Percentiles rank a stretch among this genome's conserved stretches.
phyloP scores from a whole-genome alignment of 2,113 vertebrate species.

The Oceanodroma tethys region DNA sequence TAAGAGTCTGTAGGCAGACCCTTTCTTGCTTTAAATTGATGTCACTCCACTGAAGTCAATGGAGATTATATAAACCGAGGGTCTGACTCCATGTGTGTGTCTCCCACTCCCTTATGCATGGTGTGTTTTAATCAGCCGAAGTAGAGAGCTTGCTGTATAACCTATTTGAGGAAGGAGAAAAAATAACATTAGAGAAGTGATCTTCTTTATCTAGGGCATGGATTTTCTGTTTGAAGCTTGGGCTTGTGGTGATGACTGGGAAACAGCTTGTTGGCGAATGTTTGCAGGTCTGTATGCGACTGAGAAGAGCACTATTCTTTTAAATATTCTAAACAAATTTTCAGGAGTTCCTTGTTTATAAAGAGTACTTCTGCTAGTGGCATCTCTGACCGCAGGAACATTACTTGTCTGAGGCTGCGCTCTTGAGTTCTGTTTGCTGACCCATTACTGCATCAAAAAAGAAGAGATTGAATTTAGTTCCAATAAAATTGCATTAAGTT shows the following conservation, averaged over 20 bases:
- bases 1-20: background rate
- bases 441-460: slow-evolving; percentile 52
- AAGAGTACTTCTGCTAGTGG: background rate
- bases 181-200: slow-evolving; percentile 14
- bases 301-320: background rate
- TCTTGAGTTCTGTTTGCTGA: slow-evolving; percentile 39
- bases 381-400: background rate
- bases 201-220: slow-evolving; percentile 29
- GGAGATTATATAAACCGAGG: background rate
- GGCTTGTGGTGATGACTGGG: background rate
- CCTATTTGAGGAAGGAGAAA: background rate
- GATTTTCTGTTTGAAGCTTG: slow-evolving; percentile 10
- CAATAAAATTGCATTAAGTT: slow-evolving; percentile 54
- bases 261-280: background rate
- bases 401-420: background rate
- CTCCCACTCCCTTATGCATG: slow-evolving; percentile 7
- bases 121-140: slow-evolving; percentile 2
- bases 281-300: background rate
- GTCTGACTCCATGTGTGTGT: slow-evolving; percentile 18
- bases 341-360: background rate
- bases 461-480: slow-evolving; percentile 56
- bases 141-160: background rate
- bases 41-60: background rate
- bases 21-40: background rate
- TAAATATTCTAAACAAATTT: background rate